These are phyloP conservation scores for Seison nebaliae DNA, from an alignment of 1,140 invertebrate species.

Conservation along the genomic window DNA sequence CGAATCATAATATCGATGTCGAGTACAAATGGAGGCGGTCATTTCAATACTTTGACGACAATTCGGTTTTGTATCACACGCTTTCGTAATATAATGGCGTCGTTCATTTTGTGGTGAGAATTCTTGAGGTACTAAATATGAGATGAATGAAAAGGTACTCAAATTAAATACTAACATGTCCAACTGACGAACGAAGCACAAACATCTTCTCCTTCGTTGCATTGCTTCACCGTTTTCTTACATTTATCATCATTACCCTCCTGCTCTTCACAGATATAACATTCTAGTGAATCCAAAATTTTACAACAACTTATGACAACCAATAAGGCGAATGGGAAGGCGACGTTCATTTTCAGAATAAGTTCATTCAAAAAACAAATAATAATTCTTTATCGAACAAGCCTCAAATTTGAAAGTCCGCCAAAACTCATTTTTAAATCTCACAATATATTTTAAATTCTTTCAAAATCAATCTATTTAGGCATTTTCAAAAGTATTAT, in stretches of 20 bases:
- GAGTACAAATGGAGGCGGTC: conserved; percentile 38
- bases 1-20: conserved; percentile 94
- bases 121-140: conserved; percentile 6
- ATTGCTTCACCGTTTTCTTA: conserved; percentile 60
- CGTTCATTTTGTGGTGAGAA: conserved; percentile 64
- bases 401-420: too few relatives aligned
- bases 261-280: conserved; percentile 72
- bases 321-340: too few relatives aligned
- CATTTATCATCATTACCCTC: conserved; percentile 76
- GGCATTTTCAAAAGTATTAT: too few relatives aligned
- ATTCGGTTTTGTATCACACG: conserved; percentile 48
- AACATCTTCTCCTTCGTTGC: conserved; percentile 53
- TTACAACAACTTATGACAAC: too few relatives aligned
- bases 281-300: too few relatives aligned
- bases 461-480: too few relatives aligned
- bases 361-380: too few relatives aligned
- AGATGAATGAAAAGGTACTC: background rate
- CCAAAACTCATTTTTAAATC: too few relatives aligned
- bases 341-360: too few relatives aligned
- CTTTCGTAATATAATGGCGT: conserved; percentile 72
- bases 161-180: conserved; percentile 17
- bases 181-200: conserved; percentile 33
- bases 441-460: too few relatives aligned
- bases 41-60: conserved; percentile 42
- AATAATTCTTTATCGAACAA: too few relatives aligned